phyloP scores from a whole-genome alignment of 2,888 invertebrate species.

The Polymixis lichenea region DNA sequence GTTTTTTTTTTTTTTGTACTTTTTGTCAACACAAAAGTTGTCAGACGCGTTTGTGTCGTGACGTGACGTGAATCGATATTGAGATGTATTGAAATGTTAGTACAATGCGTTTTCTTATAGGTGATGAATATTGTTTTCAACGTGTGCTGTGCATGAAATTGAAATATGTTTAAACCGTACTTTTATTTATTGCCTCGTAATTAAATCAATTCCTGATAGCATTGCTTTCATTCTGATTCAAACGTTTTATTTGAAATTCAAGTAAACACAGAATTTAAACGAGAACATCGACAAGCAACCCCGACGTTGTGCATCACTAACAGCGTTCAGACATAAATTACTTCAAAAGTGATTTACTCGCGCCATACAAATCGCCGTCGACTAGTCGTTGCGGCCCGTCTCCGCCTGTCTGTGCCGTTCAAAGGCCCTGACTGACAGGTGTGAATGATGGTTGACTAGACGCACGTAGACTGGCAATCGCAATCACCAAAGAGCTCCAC shows the following conservation, averaged over 20 bases:
- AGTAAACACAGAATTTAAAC: slow-evolving; percentile 47
- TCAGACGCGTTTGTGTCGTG: slow-evolving; percentile 72
- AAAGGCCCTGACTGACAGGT: slow-evolving; percentile 85
- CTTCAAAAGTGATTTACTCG: slow-evolving; percentile 89
- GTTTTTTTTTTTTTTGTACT: slow-evolving; percentile 66
- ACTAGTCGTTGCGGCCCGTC: slow-evolving; percentile 83
- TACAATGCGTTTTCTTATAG: slow-evolving; percentile 29
- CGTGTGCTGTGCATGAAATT: slow-evolving; percentile 8
- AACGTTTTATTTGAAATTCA: slow-evolving; percentile 55
- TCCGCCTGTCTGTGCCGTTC: slow-evolving; percentile 77
- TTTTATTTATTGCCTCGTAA: slow-evolving; percentile 32
- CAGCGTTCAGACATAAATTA: slow-evolving; percentile 84
- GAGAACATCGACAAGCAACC: slow-evolving; percentile 64
- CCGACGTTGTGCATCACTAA: slow-evolving; percentile 76
- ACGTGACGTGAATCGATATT: slow-evolving; percentile 63
- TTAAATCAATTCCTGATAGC: slow-evolving; percentile 23
- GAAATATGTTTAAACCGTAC: slow-evolving; percentile 7
- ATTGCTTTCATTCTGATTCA: slow-evolving; percentile 11
- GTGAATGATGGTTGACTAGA: slow-evolving; percentile 80
- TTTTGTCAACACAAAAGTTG: slow-evolving; percentile 78
- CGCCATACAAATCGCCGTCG: slow-evolving; percentile 85
- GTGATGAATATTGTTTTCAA: slow-evolving; percentile 22
- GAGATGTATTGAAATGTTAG: slow-evolving; percentile 51
- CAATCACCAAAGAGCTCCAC: slow-evolving; percentile 76
- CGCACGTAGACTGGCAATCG: slow-evolving; percentile 82